Evolutionary conservation across 2,888 invertebrate genomes (phyloP), one percentile per base, ranked within the genome.

Genomic region (Nephrotoma appendiculata): DNA sequence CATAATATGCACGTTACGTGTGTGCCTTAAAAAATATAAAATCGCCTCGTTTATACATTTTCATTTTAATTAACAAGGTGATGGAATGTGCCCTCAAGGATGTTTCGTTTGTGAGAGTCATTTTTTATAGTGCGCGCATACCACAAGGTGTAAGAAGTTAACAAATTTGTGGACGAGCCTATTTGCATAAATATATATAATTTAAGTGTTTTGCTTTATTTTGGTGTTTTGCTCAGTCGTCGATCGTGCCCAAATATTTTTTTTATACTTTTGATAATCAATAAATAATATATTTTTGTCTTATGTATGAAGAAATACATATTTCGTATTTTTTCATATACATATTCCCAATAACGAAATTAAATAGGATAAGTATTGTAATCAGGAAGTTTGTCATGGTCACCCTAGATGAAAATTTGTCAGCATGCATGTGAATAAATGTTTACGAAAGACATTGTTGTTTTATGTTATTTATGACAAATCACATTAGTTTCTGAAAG

Each of bases 1-100:
- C 71, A 71, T 71, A 15, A 19, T 9, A 7, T 71, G 11, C 9
- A 15, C 52, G 71, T 9, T 31, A 31, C 31, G 15, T 71, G 7
- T 71, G 71, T 57, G 52, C 7, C 52, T 52, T 52, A 15, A 11
- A 57, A 57, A 57, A 5, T 31, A 31, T 31, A 31, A 31, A 3
- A 31, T 31, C 31, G 31, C 31, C 9, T 19, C 71, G 71, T 19
- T 71, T 71, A 9, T 71, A 71, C 31, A 42, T 42, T 84, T 84
- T 84, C 19, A 43, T 42, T 84, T 84, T 84, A 84, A 84, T 84
- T 84, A 84, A 84, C 84, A 84, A 84, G 84, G 84, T 84, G 84
- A 84, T 84, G 84, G 84, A 84, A 84, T 84, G 84, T 84, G 43
- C 84, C 84, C 84, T 84, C 84, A 43, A 84, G 84, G 84, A 84